A percentile compares a stretch with the other conserved stretches of the same genome.
Conservation (phyloP, 37 sponge, comb jelly and placozoan species). For the Halisarca cf. caerulea region DNA sequence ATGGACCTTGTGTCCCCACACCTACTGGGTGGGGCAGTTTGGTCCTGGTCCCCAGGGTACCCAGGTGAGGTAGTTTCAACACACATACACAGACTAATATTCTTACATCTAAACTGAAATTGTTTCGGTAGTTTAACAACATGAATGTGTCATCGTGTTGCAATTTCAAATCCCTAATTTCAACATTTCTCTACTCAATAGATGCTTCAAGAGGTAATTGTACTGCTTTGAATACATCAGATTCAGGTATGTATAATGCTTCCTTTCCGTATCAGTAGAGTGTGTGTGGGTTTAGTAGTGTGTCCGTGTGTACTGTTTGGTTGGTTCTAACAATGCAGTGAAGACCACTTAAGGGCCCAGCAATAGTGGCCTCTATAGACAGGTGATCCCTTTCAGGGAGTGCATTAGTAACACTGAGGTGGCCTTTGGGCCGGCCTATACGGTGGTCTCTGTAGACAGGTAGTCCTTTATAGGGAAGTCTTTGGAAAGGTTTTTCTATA, state of each 20-base stretch:
- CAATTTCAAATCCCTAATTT: neutral
- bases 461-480: no score
- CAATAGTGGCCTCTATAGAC: no score
- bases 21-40: slow-evolving; percentile 43
- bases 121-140: neutral
- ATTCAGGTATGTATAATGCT: slow-evolving; percentile 3
- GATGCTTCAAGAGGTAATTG: neutral
- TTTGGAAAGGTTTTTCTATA: no score
- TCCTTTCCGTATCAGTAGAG: no score
- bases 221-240: slow-evolving; percentile 17
- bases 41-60: slow-evolving; percentile 47
- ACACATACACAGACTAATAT: neutral
- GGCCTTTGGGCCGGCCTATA: no score
- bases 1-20: slow-evolving; percentile 66
- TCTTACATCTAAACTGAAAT: neutral
- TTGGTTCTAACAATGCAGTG: no score
- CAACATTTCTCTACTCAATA: neutral
- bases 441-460: no score
- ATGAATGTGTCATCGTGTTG: neutral
- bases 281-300: neutral
- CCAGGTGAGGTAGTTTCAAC: neutral
- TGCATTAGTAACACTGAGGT: no score
- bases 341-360: no score
- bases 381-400: no score
- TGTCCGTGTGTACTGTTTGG: no score